phyloP scores from a whole-genome alignment of 2,797 vertebrate genomes.

The Bradypus variegatus region DNA sequence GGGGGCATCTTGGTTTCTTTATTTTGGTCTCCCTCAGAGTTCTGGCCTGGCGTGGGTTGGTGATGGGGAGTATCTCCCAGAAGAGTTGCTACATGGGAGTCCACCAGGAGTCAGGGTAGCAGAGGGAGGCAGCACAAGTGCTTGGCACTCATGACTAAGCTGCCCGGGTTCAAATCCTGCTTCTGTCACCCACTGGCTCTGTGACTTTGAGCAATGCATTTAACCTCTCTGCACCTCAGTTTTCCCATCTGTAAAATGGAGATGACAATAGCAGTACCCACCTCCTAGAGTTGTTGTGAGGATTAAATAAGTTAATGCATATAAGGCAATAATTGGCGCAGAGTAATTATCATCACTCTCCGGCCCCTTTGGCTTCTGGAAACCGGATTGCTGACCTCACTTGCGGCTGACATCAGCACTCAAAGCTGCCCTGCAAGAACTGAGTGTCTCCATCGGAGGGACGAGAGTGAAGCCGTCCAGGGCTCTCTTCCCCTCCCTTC shows the following conservation, averaged over 20 bases:
- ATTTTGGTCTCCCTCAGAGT: not conserved
- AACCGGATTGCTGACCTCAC: not conserved
- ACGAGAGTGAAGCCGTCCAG: not conserved
- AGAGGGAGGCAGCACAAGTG: not conserved
- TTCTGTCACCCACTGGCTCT: not conserved
- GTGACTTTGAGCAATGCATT: not conserved
- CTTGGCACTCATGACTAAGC: not conserved
- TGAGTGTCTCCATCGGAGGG: not conserved
- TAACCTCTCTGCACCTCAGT: not conserved
- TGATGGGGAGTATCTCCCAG: not conserved
- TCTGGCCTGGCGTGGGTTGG: not conserved
- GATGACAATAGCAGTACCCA: too few species aligned
- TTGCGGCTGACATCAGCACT: not conserved
- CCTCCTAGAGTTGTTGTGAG: not conserved
- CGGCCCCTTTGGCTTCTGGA: not conserved
- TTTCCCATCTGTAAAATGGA: not conserved
- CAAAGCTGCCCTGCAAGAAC: not conserved
- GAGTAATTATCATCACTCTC: not conserved
- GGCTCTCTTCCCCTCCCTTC: not conserved
- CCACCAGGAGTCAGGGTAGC: not conserved
- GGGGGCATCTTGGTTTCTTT: not conserved
- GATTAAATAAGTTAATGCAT: not conserved
- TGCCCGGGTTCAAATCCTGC: not conserved
- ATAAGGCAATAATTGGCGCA: not conserved
- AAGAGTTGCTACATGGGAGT: not conserved